phyloP scores from a whole-genome alignment of 2,888 invertebrate genomes.

The Synanthedon tipuliformis region DNA sequence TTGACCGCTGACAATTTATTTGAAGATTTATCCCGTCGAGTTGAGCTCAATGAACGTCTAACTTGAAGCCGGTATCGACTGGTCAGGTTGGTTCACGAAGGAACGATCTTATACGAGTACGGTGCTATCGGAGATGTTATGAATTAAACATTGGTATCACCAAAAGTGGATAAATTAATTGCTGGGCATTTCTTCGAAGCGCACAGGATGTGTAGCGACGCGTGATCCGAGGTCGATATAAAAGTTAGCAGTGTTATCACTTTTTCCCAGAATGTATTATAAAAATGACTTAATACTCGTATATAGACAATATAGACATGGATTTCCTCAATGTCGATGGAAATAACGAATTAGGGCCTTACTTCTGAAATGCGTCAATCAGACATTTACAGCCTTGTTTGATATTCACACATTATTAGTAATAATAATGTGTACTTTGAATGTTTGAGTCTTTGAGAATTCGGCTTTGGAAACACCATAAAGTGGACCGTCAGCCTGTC shows the following conservation, averaged over 20 bases:
- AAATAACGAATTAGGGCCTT: too few relatives aligned
- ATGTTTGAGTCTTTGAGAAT: too few relatives aligned
- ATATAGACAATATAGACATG: too few relatives aligned
- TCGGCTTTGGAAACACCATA: too few relatives aligned
- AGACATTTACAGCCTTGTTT: too few relatives aligned
- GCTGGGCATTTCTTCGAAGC: constrained; percentile 36
- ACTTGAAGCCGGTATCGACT: background rate
- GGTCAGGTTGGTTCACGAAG: background rate
- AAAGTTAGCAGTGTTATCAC: background rate
- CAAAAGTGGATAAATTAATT: constrained; percentile 50
- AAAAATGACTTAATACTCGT: too few relatives aligned
- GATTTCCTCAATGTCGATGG: too few relatives aligned
- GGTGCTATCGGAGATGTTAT: constrained; percentile 7
- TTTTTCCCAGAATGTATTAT: background rate
- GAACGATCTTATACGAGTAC: background rate
- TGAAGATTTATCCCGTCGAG: background rate
- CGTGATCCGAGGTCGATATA: background rate
- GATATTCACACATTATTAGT: too few relatives aligned
- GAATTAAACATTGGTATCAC: constrained; percentile 35
- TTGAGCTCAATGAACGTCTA: background rate
- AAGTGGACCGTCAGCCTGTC: too few relatives aligned
- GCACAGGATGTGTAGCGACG: constrained; percentile 3
- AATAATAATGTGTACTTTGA: too few relatives aligned
- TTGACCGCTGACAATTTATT: too few relatives aligned
- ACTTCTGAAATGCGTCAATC: too few relatives aligned